A percentile compares a stretch with the other conserved stretches of the same genome.
phyloP scores from a whole-genome alignment of 92 coral and sea anemone species.

The Micromussa lordhowensis region DNA sequence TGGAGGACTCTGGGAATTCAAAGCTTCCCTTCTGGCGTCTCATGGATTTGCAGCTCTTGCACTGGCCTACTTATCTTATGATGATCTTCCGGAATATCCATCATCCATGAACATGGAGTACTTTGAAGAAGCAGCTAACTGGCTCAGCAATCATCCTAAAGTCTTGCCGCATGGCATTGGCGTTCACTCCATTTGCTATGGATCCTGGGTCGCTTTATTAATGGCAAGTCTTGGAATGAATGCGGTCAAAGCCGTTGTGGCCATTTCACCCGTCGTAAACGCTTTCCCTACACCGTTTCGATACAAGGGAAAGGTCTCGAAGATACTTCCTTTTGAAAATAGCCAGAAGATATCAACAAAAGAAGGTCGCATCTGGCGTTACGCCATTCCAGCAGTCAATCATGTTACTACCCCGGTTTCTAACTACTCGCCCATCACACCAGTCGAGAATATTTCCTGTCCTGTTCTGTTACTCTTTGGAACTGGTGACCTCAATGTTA shows the following conservation, averaged over 20 bases:
- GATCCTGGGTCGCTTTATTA: conserved; percentile 60
- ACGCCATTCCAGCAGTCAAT: not conserved
- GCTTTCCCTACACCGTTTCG: not conserved
- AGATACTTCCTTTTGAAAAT: not conserved
- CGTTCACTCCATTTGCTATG: conserved; percentile 56
- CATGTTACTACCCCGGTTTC: not conserved
- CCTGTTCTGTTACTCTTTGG: conserved; percentile 65
- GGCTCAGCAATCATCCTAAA: conserved; percentile 74
- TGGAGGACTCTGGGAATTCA: conserved; percentile 68
- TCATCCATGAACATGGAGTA: conserved; percentile 67
- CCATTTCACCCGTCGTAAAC: conserved; percentile 39
- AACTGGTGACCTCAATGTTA: conserved; percentile 15
- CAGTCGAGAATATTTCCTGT: conserved; percentile 60
- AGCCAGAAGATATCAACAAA: not conserved
- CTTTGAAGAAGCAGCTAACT: conserved; percentile 76
- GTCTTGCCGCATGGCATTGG: conserved; percentile 65
- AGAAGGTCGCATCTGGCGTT: conserved; percentile 32
- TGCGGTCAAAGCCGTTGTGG: conserved; percentile 53
- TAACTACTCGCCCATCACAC: conserved; percentile 17
- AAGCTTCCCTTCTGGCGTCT: conserved; percentile 78
- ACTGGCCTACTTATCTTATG: conserved; percentile 56
- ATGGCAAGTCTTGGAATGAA: conserved; percentile 49
- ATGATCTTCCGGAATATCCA: conserved; percentile 44
- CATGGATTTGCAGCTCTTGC: conserved; percentile 76
- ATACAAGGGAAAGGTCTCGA: conserved; percentile 43